phyloP scores from a whole-genome alignment of 2,113 vertebrate species.

The Porphyrio hochstetteri region DNA sequence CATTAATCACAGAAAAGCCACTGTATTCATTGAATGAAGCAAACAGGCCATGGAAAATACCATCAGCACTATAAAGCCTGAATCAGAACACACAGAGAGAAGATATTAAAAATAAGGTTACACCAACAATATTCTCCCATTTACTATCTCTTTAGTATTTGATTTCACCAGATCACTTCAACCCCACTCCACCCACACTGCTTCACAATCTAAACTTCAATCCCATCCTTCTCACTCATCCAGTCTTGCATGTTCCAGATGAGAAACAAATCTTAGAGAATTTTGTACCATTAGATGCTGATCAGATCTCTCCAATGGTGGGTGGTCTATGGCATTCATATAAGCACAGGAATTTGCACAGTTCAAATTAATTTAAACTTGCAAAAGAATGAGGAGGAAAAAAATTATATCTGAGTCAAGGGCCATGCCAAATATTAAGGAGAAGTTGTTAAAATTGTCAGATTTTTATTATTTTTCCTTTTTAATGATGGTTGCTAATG shows the following conservation, averaged over 20 bases:
- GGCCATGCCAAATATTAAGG: background rate
- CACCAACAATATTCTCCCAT: background rate
- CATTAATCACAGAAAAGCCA: background rate
- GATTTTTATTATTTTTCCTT: background rate
- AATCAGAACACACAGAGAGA: background rate
- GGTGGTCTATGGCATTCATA: background rate
- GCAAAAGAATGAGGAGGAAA: background rate
- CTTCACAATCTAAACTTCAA: background rate
- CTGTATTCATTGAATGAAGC: background rate
- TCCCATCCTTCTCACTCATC: background rate
- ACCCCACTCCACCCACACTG: background rate
- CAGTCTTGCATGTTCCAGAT: background rate
- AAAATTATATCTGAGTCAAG: background rate
- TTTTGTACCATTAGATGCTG: background rate
- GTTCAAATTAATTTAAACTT: background rate
- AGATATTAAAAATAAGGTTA: background rate
- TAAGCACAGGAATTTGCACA: background rate
- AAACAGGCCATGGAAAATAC: background rate
- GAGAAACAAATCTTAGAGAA: background rate
- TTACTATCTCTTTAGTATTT: background rate
- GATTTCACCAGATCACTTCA: background rate
- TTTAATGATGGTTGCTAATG: background rate
- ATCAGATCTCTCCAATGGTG: background rate
- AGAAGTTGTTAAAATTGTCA: background rate
- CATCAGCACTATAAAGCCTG: background rate